These are phyloP conservation scores for Chiroxiphia lanceolata DNA, from an alignment of 2,797 vertebrate genomes.

Conservation along the genomic window DNA sequence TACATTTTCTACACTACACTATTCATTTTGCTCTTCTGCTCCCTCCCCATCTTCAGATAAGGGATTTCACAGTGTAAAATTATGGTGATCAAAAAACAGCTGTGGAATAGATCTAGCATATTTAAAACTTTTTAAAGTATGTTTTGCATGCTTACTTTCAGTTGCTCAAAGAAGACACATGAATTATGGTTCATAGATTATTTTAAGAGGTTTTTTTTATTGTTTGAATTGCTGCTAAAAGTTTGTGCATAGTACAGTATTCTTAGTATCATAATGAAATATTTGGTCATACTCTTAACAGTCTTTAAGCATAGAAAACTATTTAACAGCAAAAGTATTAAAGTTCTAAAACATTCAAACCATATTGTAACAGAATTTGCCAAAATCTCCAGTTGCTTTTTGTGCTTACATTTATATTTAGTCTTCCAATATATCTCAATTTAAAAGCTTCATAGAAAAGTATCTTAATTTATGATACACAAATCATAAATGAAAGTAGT, in stretches of 20 bases:
- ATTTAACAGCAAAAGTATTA: slow-evolving; percentile 69
- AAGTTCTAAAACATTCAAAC: slow-evolving; percentile 60
- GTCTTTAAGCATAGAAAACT: slow-evolving; percentile 73
- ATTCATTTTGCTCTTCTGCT: slow-evolving; percentile 60
- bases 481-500: slow-evolving; percentile 59
- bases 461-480: slow-evolving; percentile 67
- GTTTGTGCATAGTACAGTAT: slow-evolving; percentile 74
- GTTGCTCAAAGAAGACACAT: slow-evolving; percentile 63
- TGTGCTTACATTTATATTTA: slow-evolving; percentile 72
- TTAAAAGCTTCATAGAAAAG: slow-evolving; percentile 69
- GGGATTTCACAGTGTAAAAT: slow-evolving; percentile 65
- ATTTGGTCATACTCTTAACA: slow-evolving; percentile 67
- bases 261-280: slow-evolving; percentile 68
- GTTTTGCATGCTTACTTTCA: slow-evolving; percentile 73
- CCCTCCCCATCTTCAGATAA: slow-evolving; percentile 50
- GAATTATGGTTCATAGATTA: slow-evolving; percentile 65
- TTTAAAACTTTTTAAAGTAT: slow-evolving; percentile 75
- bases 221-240: slow-evolving; percentile 61
- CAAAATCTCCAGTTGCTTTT: slow-evolving; percentile 71
- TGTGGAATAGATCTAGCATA: slow-evolving; percentile 52
- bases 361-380: slow-evolving; percentile 61
- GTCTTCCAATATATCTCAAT: slow-evolving; percentile 78
- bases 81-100: slow-evolving; percentile 27
- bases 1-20: slow-evolving; percentile 74
- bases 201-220: slow-evolving; percentile 53